Evolutionary conservation across 2,888 invertebrate species (phyloP).

Genomic region (Catocala nupta): DNA sequence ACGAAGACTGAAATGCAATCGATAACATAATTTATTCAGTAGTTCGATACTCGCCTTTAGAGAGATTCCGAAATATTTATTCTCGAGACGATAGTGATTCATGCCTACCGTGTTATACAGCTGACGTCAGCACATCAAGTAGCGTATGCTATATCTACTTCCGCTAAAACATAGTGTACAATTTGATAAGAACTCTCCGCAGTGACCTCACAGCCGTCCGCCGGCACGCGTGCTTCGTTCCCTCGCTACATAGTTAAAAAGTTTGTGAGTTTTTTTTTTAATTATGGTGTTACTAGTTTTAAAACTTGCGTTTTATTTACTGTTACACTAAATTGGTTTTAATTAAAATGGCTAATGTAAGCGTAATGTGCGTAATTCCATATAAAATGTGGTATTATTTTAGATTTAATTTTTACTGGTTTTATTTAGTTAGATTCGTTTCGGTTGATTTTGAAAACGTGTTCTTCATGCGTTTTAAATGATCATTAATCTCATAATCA

Average conservation of each 20-base stretch:
- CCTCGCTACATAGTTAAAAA: conserved; percentile 42
- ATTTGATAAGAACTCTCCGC: conserved; percentile 64
- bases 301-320: conserved; percentile 8
- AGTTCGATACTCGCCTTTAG: too few relatives aligned
- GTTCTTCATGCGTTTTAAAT: too few relatives aligned
- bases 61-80: too few relatives aligned
- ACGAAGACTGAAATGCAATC: too few relatives aligned
- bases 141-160: conserved; percentile 42
- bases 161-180: conserved; percentile 46
- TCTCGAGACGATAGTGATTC: too few relatives aligned
- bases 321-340: conserved; percentile 3
- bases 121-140: conserved; percentile 21
- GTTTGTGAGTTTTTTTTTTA: conserved; percentile 39
- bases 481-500: too few relatives aligned
- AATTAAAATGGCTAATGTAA: neutral
- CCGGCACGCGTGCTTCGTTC: conserved; percentile 47
- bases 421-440: neutral
- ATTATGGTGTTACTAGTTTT: conserved; percentile 20
- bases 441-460: neutral
- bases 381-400: too few relatives aligned
- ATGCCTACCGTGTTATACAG: neutral
- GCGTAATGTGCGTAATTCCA: too few relatives aligned
- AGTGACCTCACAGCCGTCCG: conserved; percentile 66
- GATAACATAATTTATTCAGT: too few relatives aligned
- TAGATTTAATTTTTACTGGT: too few relatives aligned